Evolutionary conservation across 2,113 vertebrate species (phyloP), one percentile per base, ranked within the genome.

Genomic region (Chitala chitala): DNA sequence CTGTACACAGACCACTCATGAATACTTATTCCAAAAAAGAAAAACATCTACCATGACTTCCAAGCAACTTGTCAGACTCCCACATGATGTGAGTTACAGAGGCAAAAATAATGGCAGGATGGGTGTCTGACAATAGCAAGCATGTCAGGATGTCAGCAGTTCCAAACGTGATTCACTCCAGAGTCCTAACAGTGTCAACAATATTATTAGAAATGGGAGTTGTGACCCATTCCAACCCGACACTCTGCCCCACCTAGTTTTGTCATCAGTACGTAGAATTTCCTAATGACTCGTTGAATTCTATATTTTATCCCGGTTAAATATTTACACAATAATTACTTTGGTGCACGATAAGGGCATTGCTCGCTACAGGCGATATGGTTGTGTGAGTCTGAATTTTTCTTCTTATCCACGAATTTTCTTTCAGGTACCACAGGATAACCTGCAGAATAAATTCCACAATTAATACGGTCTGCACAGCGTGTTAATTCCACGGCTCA

Each of bases 91-190:
- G n/a, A n/a, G n/a, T n/a, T n/a, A n/a, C n/a, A n/a, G n/a, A n/a
- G n/a, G n/a, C n/a, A n/a, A n/a, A n/a, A n/a, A n/a, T n/a, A n/a
- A n/a, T n/a, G n/a, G n/a, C n/a, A n/a, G n/a, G n/a, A n/a, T n/a
- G n/a, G n/a, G n/a, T n/a, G n/a, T n/a, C n/a, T 72, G 64, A 68
- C 64, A 44, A 6, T 20, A 26, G 64, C 42, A 26, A 26, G n/a
- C 9, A 46, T 68, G 46, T 42, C 26, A 68, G 64, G 40, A 68
- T 12, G 22, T 26, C 31, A 2, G 12, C 64, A 6, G 13, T 42
- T 29, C 7, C 3, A 38, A 31, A 38, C 42, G 12, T 29, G 42
- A 31, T 42, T 26, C 9, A 6, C 4, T 12, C 2, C 1, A 17
- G 64, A 4, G 42, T 48, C 10, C 40, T 24, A 13, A 42, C 5